Conservation (phyloP, 2,888 invertebrate genomes). For the Diaphora mendica region DNA sequence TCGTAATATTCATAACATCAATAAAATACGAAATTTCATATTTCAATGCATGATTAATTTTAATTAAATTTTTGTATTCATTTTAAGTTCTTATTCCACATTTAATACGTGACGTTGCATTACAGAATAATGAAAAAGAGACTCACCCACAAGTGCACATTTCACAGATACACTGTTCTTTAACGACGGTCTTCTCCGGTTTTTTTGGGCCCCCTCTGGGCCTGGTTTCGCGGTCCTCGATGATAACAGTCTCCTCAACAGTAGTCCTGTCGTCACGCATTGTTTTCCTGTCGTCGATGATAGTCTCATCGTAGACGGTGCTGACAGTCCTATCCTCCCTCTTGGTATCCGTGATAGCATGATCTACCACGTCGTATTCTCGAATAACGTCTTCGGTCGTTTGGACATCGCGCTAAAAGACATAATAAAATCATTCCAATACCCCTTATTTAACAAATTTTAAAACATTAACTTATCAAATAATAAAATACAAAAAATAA, state of each 20-base stretch:
- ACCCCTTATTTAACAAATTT: background rate
- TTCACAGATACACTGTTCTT: conserved; percentile 95
- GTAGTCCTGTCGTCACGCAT: conserved; percentile 80
- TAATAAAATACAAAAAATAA: background rate
- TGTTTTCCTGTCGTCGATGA: conserved; percentile 79
- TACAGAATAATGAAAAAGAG: background rate
- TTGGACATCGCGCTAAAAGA: conserved; percentile 81
- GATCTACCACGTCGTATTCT: conserved; percentile 84
- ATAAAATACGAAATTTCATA: background rate
- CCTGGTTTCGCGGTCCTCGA: conserved; percentile 69
- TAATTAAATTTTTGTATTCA: background rate
- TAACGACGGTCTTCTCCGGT: conserved; percentile 78
- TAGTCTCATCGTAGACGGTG: conserved; percentile 80
- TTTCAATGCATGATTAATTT: background rate
- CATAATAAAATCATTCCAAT: conserved; percentile 33
- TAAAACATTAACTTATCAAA: background rate
- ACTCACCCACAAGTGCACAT: conserved; percentile 97
- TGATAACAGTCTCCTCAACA: conserved; percentile 70
- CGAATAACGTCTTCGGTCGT: conserved; percentile 80
- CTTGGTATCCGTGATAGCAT: conserved; percentile 80
- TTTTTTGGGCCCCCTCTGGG: conserved; percentile 79
- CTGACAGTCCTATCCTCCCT: conserved; percentile 77
- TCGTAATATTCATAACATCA: background rate
- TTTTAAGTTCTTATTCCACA: background rate
- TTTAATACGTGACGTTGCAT: background rate